Percentiles rank a stretch among this genome's conserved stretches.
phyloP scores from a whole-genome alignment of 2,888 invertebrate species.

The Acrobasis suavella region DNA sequence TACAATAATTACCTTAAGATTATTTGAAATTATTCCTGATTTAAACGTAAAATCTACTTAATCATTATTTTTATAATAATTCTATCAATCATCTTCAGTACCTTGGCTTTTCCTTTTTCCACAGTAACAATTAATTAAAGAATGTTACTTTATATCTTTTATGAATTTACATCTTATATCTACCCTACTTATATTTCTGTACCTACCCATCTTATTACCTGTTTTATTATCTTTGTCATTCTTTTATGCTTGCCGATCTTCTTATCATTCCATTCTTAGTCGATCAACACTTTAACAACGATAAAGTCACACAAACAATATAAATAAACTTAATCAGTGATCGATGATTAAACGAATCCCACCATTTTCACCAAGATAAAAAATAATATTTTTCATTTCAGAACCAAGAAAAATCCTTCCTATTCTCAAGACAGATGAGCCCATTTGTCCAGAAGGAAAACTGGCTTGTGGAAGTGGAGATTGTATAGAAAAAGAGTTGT shows the following conservation, averaged over 20 bases:
- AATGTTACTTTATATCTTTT: conserved; percentile 18
- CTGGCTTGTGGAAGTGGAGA: conserved; percentile 95
- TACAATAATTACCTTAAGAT: not conserved
- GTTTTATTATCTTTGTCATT: conserved; percentile 51
- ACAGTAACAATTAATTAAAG: conserved; percentile 6
- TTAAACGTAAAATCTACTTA: not conserved
- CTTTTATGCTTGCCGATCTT: conserved; percentile 54
- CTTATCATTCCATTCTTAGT: conserved; percentile 48
- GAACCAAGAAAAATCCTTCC: conserved; percentile 95
- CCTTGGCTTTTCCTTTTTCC: not conserved
- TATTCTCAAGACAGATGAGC: conserved; percentile 95
- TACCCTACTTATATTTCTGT: conserved; percentile 22
- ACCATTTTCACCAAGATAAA: not conserved
- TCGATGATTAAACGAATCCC: not conserved
- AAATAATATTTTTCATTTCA: conserved; percentile 65
- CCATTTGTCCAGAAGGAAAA: conserved; percentile 94
- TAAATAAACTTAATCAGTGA: not conserved
- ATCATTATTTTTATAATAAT: not conserved
- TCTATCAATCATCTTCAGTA: not conserved
- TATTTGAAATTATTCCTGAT: not conserved
- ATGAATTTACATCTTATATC: conserved; percentile 14
- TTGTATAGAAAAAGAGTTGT: conserved; percentile 94
- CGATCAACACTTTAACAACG: conserved; percentile 53
- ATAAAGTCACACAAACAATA: conserved; percentile 47
- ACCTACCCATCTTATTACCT: conserved; percentile 31